Conservation (phyloP, 2,888 invertebrate genomes). For the Synergus japonicus region DNA sequence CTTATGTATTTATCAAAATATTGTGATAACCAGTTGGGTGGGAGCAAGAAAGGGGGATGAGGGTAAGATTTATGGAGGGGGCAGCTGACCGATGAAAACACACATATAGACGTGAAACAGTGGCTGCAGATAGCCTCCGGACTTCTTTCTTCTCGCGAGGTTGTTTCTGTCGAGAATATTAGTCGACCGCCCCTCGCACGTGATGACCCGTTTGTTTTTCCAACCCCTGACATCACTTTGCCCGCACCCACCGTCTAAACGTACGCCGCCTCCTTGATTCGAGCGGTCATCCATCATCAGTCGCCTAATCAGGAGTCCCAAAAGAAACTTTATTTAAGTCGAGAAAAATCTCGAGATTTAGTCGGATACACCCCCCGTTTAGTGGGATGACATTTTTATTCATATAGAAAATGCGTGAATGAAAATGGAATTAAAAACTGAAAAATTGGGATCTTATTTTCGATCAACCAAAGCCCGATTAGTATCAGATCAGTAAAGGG, state of each 20-base stretch:
- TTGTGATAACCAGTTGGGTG: slow-evolving; percentile 70
- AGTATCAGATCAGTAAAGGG: too few relatives aligned
- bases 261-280: slow-evolving; percentile 37
- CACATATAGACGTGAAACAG: slow-evolving; percentile 47
- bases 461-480: too few relatives aligned
- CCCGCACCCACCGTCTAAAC: slow-evolving; percentile 19
- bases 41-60: slow-evolving; percentile 26
- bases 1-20: slow-evolving; percentile 76
- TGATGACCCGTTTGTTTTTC: slow-evolving; percentile 40
- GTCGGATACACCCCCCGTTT: neutral
- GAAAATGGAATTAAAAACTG: too few relatives aligned
- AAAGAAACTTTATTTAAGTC: slow-evolving; percentile 1
- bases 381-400: neutral
- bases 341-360: neutral
- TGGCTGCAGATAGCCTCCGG: slow-evolving; percentile 47
- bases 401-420: too few relatives aligned
- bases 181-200: slow-evolving; percentile 34
- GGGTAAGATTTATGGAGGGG: slow-evolving; percentile 60
- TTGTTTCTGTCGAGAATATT: slow-evolving; percentile 39
- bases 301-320: neutral
- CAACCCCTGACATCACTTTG: slow-evolving; percentile 40
- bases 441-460: too few relatives aligned
- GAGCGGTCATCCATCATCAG: slow-evolving; percentile 33
- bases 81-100: slow-evolving; percentile 62
- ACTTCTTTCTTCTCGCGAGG: slow-evolving; percentile 39